phyloP scores from a whole-genome alignment of 2,888 invertebrate species.

The Thecocarcelia acutangulata region DNA sequence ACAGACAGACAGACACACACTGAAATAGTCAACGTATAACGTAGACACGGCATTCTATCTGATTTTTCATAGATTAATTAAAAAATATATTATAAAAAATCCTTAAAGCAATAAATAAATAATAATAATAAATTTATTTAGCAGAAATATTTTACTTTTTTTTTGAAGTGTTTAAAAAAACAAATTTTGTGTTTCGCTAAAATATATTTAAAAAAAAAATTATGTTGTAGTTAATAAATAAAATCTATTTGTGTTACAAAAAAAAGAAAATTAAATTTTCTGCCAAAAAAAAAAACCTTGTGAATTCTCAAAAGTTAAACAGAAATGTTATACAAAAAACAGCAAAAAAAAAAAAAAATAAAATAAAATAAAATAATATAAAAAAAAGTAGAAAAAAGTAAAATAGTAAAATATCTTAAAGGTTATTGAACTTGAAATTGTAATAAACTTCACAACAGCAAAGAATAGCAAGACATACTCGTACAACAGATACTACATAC shows the following conservation, averaged over 20 bases:
- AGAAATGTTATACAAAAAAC: background rate
- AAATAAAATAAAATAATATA: conserved; percentile 5
- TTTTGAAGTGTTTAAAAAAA: no score
- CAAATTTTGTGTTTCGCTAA: no score
- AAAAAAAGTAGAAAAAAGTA: background rate
- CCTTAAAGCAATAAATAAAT: no score
- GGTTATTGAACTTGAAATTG: conserved; percentile 69
- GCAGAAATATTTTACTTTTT: no score
- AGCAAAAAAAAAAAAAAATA: background rate
- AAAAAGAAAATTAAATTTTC: no score
- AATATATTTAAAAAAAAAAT: no score
- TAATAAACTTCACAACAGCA: conserved; percentile 36
- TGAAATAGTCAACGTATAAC: conserved; percentile 43
- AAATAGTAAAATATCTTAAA: conserved; percentile 59
- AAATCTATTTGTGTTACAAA: no score
- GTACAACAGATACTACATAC: conserved; percentile 55
- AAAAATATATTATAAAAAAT: background rate
- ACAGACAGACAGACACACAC: conserved; percentile 57
- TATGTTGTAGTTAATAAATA: no score
- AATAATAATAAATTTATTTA: no score
- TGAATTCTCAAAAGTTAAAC: no score
- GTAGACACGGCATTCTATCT: conserved; percentile 40
- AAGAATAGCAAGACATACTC: conserved; percentile 24
- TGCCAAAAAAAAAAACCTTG: no score
- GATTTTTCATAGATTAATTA: conserved; percentile 22